Base-by-base conservation (phyloP, 2,113 vertebrate genomes). In the Fulica atra region DNA sequence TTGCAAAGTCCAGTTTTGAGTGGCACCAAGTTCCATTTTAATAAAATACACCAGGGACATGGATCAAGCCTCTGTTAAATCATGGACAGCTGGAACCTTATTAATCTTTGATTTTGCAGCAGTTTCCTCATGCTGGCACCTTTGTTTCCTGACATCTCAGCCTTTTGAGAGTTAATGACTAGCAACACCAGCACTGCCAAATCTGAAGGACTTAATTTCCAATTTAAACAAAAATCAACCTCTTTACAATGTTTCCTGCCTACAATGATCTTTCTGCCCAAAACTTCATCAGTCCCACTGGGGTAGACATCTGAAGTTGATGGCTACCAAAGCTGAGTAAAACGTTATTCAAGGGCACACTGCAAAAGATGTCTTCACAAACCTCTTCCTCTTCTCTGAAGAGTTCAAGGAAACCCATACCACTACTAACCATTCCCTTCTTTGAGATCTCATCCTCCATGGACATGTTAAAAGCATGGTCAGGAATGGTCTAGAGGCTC, bases 21-120 rank as follows among this genome's bases (percentile, higher is more conserved):
- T 28, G 7, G 28, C 38, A 85, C 68, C 54, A 74, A 93, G 68
- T 13, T 20, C 57, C 5, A 44, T 59, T 87, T 69, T 81, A 31
- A 86, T 50, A 61, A 91, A 92, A 87, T 48, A 56, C 18, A 21
- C 26, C 29, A 57, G 48, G 48, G 79, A 81, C 51, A 71, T 36
- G 48, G 33, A 64, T 83, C n/a, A 44, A 86, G 36, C 13, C 29
- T 79, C 65, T 76, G 63, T 29, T 80, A 89, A 81, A 72, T 54
- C 74, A 70, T 4, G 19, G 63, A 80, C 76, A 92, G 44, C 26
- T 92, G 77, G 81, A 11, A 91, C 31, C 28, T 77, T 73, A 85
- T 40, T 59, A 57, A 87, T 73, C 70, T 94, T 95, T 65, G 44
- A 81, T 95, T 92, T 85, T 78, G 87, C 57, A 89, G 63, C 78